Conservation (phyloP, 1,140 invertebrate genomes). For the Archegozetes longisetosus region DNA sequence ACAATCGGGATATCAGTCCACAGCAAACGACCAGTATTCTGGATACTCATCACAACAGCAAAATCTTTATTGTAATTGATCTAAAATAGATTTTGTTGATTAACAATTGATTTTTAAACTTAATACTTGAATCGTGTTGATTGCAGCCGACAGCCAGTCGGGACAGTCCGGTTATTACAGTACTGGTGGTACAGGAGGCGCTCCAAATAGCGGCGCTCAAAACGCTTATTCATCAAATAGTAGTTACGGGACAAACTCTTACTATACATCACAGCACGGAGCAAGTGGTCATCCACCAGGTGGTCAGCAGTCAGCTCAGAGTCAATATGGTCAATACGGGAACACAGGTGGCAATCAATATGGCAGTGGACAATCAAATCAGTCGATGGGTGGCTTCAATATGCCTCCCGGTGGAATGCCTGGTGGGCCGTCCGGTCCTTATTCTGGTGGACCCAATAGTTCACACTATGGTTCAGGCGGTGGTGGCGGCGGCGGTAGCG, state of each 20-base stretch:
- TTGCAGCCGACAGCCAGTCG: neutral
- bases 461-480: neutral
- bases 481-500: constrained; percentile 21
- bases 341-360: neutral
- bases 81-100: neutral
- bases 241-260: neutral
- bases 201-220: neutral
- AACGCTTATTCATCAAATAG: neutral
- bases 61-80: neutral
- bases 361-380: constrained; percentile 2
- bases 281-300: neutral
- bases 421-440: neutral
- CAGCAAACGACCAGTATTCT: neutral
- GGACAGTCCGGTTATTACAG: neutral
- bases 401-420: neutral
- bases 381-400: neutral
- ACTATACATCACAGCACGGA: neutral
- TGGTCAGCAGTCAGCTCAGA: neutral
- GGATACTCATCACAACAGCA: neutral
- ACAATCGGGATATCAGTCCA: neutral
- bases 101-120: neutral
- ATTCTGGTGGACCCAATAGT: neutral
- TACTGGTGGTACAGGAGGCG: neutral
- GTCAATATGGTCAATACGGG: neutral
- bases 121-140: too few relatives aligned